These are phyloP conservation scores for Oedothorax gibbosus DNA, from an alignment of 1,140 invertebrate species.

Conservation along the genomic window DNA sequence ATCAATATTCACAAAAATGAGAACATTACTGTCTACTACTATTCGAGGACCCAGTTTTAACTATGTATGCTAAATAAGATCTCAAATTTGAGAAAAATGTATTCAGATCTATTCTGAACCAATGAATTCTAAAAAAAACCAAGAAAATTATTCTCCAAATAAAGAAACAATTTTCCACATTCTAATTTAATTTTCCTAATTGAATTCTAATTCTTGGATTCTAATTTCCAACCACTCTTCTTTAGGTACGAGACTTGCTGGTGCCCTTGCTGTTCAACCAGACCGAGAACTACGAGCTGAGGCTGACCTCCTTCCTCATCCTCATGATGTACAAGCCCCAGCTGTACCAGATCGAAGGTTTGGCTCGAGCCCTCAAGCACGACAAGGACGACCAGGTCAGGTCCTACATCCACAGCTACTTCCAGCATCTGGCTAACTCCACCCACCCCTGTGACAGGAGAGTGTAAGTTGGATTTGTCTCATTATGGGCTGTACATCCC, in stretches of 20 bases:
- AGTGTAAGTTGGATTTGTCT: slow-evolving; percentile 34
- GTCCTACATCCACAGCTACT: slow-evolving; percentile 48
- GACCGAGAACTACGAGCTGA: slow-evolving; percentile 52
- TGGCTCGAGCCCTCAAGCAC: slow-evolving; percentile 32
- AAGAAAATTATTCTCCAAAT: no score
- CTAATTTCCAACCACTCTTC: background rate
- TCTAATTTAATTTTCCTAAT: no score
- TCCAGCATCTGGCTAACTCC: slow-evolving; percentile 42
- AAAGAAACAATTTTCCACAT: no score
- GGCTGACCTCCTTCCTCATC: slow-evolving; percentile 51
- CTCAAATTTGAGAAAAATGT: no score
- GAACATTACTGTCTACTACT: no score
- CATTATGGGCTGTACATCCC: no score
- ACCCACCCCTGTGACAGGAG: slow-evolving; percentile 49
- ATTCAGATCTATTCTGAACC: no score
- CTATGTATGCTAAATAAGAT: no score
- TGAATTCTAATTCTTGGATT: no score
- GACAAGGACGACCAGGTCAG: slow-evolving; percentile 49
- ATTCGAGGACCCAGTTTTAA: no score
- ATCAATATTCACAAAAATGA: no score
- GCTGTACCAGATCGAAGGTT: slow-evolving; percentile 51
- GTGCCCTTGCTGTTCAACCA: slow-evolving; percentile 55
- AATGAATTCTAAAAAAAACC: no score
- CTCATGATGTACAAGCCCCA: slow-evolving; percentile 21
- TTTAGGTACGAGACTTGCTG: slow-evolving; percentile 31